Evolutionary conservation across 2,113 vertebrate genomes (phyloP).

Genomic region (Stictonetta naevosa): DNA sequence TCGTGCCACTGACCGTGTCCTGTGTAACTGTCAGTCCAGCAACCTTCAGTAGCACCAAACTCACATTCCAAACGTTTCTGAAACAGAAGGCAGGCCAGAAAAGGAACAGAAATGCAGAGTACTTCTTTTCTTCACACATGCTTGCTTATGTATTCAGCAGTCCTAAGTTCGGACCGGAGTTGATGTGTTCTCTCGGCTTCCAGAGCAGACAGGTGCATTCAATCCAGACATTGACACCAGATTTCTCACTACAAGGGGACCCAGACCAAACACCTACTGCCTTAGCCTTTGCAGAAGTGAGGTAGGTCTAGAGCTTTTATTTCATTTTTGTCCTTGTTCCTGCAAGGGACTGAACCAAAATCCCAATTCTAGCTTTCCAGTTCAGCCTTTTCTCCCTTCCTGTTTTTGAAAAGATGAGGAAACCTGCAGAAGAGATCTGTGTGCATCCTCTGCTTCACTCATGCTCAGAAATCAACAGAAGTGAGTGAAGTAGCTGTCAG

Average conservation of each 20-base stretch:
- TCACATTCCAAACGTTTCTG: not conserved
- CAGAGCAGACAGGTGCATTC: fast-evolving
- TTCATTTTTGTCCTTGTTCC: not conserved
- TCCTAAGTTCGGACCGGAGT: fast-evolving
- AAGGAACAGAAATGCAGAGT: not conserved
- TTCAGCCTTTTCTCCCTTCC: not conserved
- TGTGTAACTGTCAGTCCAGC: not conserved
- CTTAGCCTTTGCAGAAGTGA: not conserved
- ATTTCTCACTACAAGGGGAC: not conserved
- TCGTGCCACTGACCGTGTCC: fast-evolving
- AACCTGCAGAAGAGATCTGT: not conserved
- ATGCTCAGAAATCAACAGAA: not conserved
- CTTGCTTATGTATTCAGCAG: fast-evolving
- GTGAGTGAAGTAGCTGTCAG: not conserved
- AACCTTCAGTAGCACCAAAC: not conserved
- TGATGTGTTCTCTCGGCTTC: not conserved
- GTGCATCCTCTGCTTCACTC: not conserved
- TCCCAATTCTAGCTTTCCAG: not conserved
- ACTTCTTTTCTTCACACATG: not conserved
- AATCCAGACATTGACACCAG: fast-evolving
- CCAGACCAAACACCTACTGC: not conserved
- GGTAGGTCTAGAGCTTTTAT: not conserved
- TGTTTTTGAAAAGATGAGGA: not conserved
- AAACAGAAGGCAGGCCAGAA: fast-evolving
- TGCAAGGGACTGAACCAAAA: not conserved